phyloP scores from a whole-genome alignment of 2,888 invertebrate genomes.

The Standfussiana lucernea region DNA sequence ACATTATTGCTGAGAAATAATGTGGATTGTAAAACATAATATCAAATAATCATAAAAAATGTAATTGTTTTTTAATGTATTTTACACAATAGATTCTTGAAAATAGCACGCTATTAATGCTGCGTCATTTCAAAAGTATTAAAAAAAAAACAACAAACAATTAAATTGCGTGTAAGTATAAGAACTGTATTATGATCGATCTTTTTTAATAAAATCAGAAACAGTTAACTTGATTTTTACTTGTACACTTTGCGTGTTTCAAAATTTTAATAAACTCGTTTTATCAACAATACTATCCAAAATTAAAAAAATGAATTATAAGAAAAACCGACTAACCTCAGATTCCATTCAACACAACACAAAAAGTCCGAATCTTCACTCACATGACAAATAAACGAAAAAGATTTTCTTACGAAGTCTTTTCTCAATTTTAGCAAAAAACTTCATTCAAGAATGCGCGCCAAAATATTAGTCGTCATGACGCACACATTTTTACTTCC shows the following conservation, averaged over 20 bases:
- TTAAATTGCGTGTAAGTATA: not conserved
- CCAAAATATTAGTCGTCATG: conserved; percentile 67
- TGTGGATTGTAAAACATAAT: conserved; percentile 15
- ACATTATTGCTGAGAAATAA: conserved; percentile 33
- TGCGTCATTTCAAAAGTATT: not conserved
- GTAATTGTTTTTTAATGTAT: conserved; percentile 36
- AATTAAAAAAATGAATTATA: conserved; percentile 12
- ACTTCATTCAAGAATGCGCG: conserved; percentile 64
- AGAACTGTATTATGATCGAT: not conserved
- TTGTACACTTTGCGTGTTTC: not conserved
- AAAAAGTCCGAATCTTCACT: conserved; percentile 62
- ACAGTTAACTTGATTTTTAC: not conserved
- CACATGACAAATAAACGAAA: conserved; percentile 48
- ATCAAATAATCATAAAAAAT: conserved; percentile 41
- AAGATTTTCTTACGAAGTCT: conserved; percentile 47
- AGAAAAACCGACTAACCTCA: conserved; percentile 57
- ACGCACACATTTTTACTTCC: conserved; percentile 77
- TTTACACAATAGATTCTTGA: conserved; percentile 21
- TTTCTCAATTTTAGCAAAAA: conserved; percentile 48
- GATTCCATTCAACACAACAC: conserved; percentile 60
- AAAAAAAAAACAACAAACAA: not conserved
- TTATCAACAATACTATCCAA: not conserved
- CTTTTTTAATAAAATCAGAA: not conserved
- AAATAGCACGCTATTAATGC: not conserved
- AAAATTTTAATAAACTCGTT: not conserved